Evolutionary conservation across 2,888 invertebrate species (phyloP).

Genomic region (Cordylochernes scorpioides): DNA sequence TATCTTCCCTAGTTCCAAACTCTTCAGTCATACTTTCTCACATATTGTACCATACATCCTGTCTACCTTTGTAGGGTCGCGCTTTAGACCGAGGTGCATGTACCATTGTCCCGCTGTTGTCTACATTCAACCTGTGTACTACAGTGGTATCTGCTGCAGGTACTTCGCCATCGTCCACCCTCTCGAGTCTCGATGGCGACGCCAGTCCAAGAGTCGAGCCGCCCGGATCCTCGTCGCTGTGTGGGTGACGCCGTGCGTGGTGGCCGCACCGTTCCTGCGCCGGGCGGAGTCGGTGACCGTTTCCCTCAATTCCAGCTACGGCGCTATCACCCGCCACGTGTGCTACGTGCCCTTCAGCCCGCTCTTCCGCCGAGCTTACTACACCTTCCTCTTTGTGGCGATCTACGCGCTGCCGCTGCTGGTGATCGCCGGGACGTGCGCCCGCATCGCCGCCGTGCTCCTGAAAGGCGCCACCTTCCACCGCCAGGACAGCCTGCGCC

Average conservation of each 20-base stretch:
- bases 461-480: conserved; percentile 17
- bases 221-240: conserved; percentile 21
- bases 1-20: no score
- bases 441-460: conserved; percentile 17
- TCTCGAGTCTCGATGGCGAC: conserved; percentile 20
- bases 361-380: conserved; percentile 21
- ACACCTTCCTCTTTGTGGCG: conserved; percentile 22
- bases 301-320: conserved; percentile 20
- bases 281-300: conserved; percentile 12
- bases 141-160: no score
- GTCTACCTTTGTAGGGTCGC: no score
- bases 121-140: no score
- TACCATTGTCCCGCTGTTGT: no score
- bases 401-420: conserved; percentile 22
- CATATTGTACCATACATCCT: no score
- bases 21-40: no score
- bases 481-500: conserved; percentile 15
- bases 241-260: conserved; percentile 21
- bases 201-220: conserved; percentile 20
- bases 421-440: conserved; percentile 20
- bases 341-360: conserved; percentile 22
- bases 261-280: conserved; percentile 18
- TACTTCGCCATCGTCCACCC: conserved; percentile 26
- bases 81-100: no score
- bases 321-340: conserved; percentile 21